Conservation (phyloP, 2,888 invertebrate species). For the Calliphora vomitoria region DNA sequence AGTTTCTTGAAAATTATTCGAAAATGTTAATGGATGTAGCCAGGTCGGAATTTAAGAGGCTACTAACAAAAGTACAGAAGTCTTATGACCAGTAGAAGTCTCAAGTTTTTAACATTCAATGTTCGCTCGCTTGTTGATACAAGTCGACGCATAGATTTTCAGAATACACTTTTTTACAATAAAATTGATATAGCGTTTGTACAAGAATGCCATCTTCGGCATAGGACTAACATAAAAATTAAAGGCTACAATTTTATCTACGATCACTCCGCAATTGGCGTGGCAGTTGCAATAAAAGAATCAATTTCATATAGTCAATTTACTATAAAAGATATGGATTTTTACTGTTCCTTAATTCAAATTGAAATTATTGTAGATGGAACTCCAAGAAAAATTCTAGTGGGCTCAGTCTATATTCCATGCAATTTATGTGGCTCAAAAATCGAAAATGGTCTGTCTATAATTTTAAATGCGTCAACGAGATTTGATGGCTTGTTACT, state of each 20-base stretch:
- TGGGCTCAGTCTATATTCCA: conserved; percentile 38
- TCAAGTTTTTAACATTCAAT: not conserved
- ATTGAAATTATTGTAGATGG: not conserved
- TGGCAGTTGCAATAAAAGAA: conserved; percentile 10
- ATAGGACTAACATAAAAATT: not conserved
- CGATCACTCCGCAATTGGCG: conserved; percentile 4
- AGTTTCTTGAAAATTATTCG: not conserved
- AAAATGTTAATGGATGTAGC: not conserved
- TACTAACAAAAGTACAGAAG: not conserved
- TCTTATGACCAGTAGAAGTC: not conserved
- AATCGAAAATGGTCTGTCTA: not conserved
- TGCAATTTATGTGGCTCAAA: not conserved
- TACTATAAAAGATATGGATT: not conserved
- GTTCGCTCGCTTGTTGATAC: not conserved
- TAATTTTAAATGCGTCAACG: not conserved
- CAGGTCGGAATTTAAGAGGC: not conserved
- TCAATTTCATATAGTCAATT: conserved; percentile 4
- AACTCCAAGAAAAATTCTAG: not conserved
- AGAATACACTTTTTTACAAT: not conserved
- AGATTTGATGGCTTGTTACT: conserved; percentile 21
- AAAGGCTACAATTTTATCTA: conserved; percentile 27
- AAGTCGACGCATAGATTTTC: not conserved
- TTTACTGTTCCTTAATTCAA: conserved; percentile 5
- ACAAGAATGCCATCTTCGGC: conserved; percentile 3
- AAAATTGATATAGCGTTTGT: conserved; percentile 21